These are phyloP conservation scores for Dimorphilus gyrociliatus DNA, from an alignment of 2,888 invertebrate species.

Conservation along the genomic window DNA sequence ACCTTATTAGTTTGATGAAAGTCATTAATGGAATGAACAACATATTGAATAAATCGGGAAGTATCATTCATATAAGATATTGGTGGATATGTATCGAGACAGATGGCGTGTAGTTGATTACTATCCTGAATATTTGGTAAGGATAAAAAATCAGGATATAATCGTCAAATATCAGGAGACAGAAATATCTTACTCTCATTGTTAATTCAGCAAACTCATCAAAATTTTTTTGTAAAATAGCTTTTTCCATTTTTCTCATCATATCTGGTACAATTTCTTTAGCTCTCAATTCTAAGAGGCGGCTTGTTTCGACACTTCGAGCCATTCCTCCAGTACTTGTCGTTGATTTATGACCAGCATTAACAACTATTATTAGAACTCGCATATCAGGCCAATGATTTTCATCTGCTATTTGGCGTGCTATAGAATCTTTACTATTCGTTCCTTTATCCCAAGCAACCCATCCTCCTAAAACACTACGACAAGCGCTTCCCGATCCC, in stretches of 20 bases:
- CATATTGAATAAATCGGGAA: conserved; percentile 59
- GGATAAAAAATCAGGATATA: conserved; percentile 1
- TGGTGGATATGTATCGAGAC: conserved; percentile 83
- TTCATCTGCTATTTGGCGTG: conserved; percentile 46
- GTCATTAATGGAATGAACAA: conserved; percentile 69
- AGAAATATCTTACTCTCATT: conserved; percentile 48
- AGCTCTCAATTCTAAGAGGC: conserved; percentile 58
- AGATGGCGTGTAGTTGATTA: conserved; percentile 87
- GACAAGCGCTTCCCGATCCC: conserved; percentile 84
- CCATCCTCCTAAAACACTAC: conserved; percentile 84
- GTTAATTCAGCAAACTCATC: conserved; percentile 70
- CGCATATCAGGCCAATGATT: conserved; percentile 78
- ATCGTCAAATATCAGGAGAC: not conserved
- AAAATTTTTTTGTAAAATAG: conserved; percentile 58
- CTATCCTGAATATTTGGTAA: conserved; percentile 49
- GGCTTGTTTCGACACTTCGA: conserved; percentile 58
- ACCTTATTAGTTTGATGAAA: conserved; percentile 48
- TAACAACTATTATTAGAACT: conserved; percentile 69
- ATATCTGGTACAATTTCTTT: conserved; percentile 55
- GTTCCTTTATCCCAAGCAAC: conserved; percentile 63
- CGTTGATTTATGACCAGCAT: conserved; percentile 50
- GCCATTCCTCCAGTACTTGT: conserved; percentile 82
- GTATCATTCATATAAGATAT: conserved; percentile 76
- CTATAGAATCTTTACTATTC: conserved; percentile 27
- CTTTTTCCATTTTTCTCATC: conserved; percentile 45